These are phyloP conservation scores for Andricus quercusramuli DNA, from an alignment of 2,888 invertebrate genomes.

Conservation along the genomic window DNA sequence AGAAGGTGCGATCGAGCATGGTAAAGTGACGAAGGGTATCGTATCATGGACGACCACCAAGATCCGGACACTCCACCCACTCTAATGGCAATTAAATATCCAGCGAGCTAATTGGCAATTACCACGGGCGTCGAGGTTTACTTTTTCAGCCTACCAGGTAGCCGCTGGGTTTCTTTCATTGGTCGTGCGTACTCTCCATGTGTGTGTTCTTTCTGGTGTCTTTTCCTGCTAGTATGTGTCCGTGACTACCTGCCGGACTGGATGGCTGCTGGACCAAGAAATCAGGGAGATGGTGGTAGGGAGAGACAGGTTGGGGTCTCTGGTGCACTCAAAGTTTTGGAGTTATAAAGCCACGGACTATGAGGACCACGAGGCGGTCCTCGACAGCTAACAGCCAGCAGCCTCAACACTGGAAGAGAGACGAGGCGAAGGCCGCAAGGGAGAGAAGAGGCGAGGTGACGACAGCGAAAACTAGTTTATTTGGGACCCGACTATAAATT, in stretches of 20 bases:
- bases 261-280: constrained; percentile 55
- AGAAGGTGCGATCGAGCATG: constrained; percentile 47
- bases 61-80: constrained; percentile 64
- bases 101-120: constrained; percentile 77
- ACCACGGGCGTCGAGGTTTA: constrained; percentile 70
- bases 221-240: background rate
- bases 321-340: constrained; percentile 31
- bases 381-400: constrained; percentile 45
- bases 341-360: constrained; percentile 48
- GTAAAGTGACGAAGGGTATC: constrained; percentile 48
- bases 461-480: constrained; percentile 79
- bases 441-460: constrained; percentile 71
- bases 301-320: constrained; percentile 51
- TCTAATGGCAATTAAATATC: constrained; percentile 78
- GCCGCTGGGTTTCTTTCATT: constrained; percentile 53
- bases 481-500: constrained; percentile 79
- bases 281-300: constrained; percentile 49
- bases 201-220: constrained; percentile 47
- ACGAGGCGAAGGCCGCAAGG: constrained; percentile 50
- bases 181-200: constrained; percentile 46
- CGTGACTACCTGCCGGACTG: constrained; percentile 56
- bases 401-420: constrained; percentile 46
- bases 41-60: constrained; percentile 46
- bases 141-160: constrained; percentile 65
- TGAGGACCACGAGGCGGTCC: constrained; percentile 44